These are phyloP conservation scores for Leptestheria dahalacensis DNA, from an alignment of 1,140 invertebrate genomes.

Conservation along the genomic window DNA sequence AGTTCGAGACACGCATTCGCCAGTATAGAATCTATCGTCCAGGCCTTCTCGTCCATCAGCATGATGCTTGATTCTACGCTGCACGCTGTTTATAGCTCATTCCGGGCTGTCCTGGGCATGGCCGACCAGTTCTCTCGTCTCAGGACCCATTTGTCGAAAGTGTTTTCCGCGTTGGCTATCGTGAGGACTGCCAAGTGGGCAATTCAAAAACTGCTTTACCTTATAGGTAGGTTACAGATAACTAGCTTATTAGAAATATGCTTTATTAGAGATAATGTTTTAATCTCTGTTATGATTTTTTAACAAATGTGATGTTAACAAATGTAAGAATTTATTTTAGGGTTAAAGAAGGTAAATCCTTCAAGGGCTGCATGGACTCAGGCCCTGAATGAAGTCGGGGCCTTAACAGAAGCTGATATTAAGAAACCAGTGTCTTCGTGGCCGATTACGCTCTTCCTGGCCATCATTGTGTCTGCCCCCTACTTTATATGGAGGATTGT, in stretches of 20 bases:
- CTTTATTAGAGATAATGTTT: conserved; percentile 11
- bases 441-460: conserved; percentile 59
- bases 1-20: conserved; percentile 81
- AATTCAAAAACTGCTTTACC: conserved; percentile 50
- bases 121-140: conserved; percentile 83
- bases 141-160: conserved; percentile 59
- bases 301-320: no score
- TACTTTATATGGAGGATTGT: conserved; percentile 81
- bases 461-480: conserved; percentile 71
- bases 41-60: conserved; percentile 78
- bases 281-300: conserved; percentile 7
- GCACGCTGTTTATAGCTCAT: conserved; percentile 84
- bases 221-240: conserved; percentile 39
- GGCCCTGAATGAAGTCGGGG: conserved; percentile 15
- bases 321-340: conserved; percentile 29
- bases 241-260: neutral
- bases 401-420: conserved; percentile 16
- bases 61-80: conserved; percentile 96
- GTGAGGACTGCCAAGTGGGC: conserved; percentile 63
- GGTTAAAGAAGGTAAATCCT: conserved; percentile 34
- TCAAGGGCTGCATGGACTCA: conserved; percentile 28
- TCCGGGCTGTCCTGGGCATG: conserved; percentile 82
- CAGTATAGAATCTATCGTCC: conserved; percentile 81
- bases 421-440: conserved; percentile 26
- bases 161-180: conserved; percentile 70